Percentiles rank a stretch among this genome's conserved stretches.
These are phyloP conservation scores for Probosciger aterrimus DNA, from an alignment of 2,113 vertebrate species.

Conservation along the genomic window DNA sequence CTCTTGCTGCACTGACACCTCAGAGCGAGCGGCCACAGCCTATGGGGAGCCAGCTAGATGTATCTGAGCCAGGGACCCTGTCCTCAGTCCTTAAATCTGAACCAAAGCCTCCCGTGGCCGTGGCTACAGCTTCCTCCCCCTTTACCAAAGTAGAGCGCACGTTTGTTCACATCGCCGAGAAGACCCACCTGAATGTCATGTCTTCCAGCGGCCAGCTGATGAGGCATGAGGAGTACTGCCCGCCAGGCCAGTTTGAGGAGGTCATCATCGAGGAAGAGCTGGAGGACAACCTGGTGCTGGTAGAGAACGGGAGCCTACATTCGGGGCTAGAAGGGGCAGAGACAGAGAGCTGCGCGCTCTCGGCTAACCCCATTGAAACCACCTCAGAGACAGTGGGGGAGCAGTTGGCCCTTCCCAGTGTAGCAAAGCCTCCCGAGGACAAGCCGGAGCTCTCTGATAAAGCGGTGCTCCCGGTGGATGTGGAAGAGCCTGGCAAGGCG, in stretches of 20 bases:
- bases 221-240: slow-evolving; percentile 72
- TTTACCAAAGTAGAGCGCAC: slow-evolving; percentile 97
- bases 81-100: slow-evolving; percentile 88
- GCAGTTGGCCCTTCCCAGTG: slow-evolving; percentile 33
- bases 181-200: slow-evolving; percentile 93
- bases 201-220: slow-evolving; percentile 81
- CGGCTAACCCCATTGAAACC: slow-evolving; percentile 20
- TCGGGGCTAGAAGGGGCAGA: slow-evolving; percentile 50
- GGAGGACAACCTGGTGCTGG: slow-evolving; percentile 27
- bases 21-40: slow-evolving; percentile 81
- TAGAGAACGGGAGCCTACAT: slow-evolving; percentile 56
- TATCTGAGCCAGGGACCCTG: slow-evolving; percentile 84
- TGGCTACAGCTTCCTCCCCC: slow-evolving; percentile 83
- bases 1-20: slow-evolving; percentile 76
- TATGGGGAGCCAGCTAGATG: slow-evolving; percentile 79
- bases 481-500: slow-evolving; percentile 34
- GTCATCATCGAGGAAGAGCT: slow-evolving; percentile 55
- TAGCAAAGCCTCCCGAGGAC: not conserved
- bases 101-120: slow-evolving; percentile 75
- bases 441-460: not conserved
- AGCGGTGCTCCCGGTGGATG: not conserved
- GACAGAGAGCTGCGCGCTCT: slow-evolving; percentile 55
- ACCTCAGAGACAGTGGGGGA: slow-evolving; percentile 42
- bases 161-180: slow-evolving; percentile 94
- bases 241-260: slow-evolving; percentile 62